Evolutionary conservation across 2,888 invertebrate species (phyloP).

Genomic region (Punctoribates punctum): DNA sequence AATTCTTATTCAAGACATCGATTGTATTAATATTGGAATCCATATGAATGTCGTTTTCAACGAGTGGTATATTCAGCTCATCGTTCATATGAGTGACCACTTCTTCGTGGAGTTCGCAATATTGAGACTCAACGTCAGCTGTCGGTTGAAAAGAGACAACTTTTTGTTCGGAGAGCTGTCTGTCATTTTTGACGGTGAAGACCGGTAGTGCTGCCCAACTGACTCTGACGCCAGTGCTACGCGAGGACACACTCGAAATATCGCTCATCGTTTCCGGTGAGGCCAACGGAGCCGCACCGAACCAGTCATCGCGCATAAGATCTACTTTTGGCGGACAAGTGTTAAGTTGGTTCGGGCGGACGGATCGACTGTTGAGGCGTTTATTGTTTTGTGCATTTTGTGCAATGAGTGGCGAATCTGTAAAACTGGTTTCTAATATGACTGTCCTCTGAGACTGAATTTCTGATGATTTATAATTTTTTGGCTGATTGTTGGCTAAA

Average conservation of each 20-base stretch:
- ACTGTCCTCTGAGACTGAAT: slow-evolving; percentile 59
- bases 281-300: slow-evolving; percentile 70
- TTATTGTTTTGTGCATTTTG: slow-evolving; percentile 42
- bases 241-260: slow-evolving; percentile 69
- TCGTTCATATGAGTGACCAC: neutral
- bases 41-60: neutral
- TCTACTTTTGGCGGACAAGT: slow-evolving; percentile 48
- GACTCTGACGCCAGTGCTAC: slow-evolving; percentile 50
- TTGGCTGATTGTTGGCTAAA: slow-evolving; percentile 42
- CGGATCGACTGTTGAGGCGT: slow-evolving; percentile 44
- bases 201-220: slow-evolving; percentile 45
- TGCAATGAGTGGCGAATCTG: slow-evolving; percentile 57
- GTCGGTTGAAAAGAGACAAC: slow-evolving; percentile 30
- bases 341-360: slow-evolving; percentile 49
- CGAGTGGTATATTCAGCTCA: slow-evolving; percentile 2
- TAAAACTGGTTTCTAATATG: slow-evolving; percentile 71
- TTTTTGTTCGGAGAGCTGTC: slow-evolving; percentile 43
- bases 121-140: neutral
- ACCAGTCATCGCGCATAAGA: slow-evolving; percentile 55
- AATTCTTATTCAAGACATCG: neutral
- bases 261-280: slow-evolving; percentile 78
- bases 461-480: slow-evolving; percentile 41
- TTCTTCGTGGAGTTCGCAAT: neutral
- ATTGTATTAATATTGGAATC: neutral
- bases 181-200: slow-evolving; percentile 43